Conservation (phyloP, 2,888 invertebrate species). For the Tuta absoluta region DNA sequence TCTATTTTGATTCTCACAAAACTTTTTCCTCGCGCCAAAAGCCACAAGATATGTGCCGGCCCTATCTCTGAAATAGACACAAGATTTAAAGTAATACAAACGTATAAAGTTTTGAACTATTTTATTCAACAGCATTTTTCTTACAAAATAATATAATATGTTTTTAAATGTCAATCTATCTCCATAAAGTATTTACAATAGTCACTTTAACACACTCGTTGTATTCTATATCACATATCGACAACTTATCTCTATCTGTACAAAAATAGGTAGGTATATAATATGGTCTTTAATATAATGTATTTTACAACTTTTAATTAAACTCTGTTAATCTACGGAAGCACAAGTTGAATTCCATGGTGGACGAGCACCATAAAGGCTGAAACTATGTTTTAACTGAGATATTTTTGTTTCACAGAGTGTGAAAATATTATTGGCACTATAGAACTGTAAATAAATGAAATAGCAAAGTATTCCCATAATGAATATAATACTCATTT, state of each 20-base stretch:
- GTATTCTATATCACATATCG: constrained; percentile 77
- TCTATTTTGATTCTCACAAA: no score
- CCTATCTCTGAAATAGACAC: not conserved
- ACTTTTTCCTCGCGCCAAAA: no score
- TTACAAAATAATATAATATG: constrained; percentile 47
- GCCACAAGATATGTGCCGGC: no score
- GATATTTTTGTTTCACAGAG: not conserved
- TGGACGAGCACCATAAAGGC: not conserved
- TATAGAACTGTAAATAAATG: no score
- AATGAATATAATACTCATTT: no score
- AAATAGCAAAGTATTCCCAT: no score
- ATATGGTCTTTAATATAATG: constrained; percentile 24
- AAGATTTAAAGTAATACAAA: not conserved
- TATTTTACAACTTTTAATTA: constrained; percentile 26
- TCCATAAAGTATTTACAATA: constrained; percentile 63
- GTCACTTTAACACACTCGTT: constrained; percentile 64
- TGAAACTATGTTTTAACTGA: not conserved
- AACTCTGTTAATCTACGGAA: constrained; percentile 18
- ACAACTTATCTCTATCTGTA: constrained; percentile 43
- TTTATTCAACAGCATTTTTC: constrained; percentile 65
- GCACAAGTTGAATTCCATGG: not conserved
- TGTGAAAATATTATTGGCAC: no score
- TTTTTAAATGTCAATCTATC: constrained; percentile 48
- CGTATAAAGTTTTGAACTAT: constrained; percentile 42
- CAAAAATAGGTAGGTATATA: constrained; percentile 35